Percentiles rank a stretch among this genome's conserved stretches.
Evolutionary conservation across 2,797 vertebrate species (phyloP).

Genomic region (Sylvilagus floridanus): DNA sequence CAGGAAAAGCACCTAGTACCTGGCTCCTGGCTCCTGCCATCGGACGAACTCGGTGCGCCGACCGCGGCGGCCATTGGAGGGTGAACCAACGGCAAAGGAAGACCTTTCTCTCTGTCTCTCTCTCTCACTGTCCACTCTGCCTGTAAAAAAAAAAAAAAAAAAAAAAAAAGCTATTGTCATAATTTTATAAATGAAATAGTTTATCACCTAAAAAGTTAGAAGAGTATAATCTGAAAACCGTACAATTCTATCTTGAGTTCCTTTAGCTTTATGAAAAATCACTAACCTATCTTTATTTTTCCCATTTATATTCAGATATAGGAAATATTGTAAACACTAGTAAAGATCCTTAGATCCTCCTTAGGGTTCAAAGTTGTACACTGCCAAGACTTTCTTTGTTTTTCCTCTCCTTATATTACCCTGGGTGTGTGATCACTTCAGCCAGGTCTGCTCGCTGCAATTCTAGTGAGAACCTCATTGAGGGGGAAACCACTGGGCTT

Average conservation of each 20-base stretch:
- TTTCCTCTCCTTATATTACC: neutral
- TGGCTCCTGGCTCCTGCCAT: too few species aligned
- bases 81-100: too few species aligned
- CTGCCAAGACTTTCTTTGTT: neutral
- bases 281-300: neutral
- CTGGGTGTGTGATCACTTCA: neutral
- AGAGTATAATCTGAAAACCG: conserved; percentile 30
- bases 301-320: neutral
- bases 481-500: neutral
- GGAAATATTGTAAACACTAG: neutral
- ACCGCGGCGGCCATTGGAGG: too few species aligned
- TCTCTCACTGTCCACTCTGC: too few species aligned
- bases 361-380: neutral
- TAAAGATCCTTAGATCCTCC: neutral
- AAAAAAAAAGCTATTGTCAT: neutral
- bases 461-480: neutral
- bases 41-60: too few species aligned
- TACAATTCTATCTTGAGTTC: neutral
- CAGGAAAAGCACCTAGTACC: too few species aligned
- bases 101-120: too few species aligned
- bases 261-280: conserved; percentile 10
- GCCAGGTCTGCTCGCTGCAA: neutral
- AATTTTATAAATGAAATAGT: conserved; percentile 24
- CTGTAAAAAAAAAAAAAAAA: too few species aligned
- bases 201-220: conserved; percentile 2